Evolutionary conservation across 2,113 vertebrate species (phyloP), one percentile per base, ranked within the genome.

Genomic region (Stegastes partitus): DNA sequence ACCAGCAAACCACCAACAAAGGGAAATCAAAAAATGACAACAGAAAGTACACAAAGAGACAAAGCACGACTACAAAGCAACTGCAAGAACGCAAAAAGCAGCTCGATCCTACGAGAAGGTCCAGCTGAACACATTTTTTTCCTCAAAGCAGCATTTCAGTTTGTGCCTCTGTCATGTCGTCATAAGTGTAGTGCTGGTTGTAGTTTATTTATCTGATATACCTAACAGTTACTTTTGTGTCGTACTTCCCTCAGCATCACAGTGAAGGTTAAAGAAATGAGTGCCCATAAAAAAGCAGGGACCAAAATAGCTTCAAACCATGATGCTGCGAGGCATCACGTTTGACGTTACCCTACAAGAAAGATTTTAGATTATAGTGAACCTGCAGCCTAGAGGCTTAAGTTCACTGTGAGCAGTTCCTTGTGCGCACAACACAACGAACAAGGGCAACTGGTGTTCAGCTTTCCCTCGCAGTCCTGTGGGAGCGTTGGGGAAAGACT

Each of bases 381-480:
- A 72, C 57, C 21, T 65, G 54, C 54, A 49, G 39, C 28, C 28
- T 42, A 37, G 21, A 62, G 31, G 67, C 31, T 71, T 26, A 59
- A 19, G 28, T 61, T 82, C 34, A 56, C 68, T 45, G 1, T 22
- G 23, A 62, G 49, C n/a, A 21, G 53, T 12, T 75, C 16, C 26
- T 67, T 23, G 16, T 28, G 22, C 16, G 28, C 70, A 74, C 53
- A 51, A 50, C 39, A 61, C 59, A 67, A 21, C 22, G 34, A 71
- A 84, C 74, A 87, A 74, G 64, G 77, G 74, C 66, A 81, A 78
- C 74, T 71, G 50, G 69, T 87, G 77, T 74, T 68, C 75, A 82
- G 83, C 44, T 68, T 67, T 39, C n/a, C 42, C 58, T 57, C 11
- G 0, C 44, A 62, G 57, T 79, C 78, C 66, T 57, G 10, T 84